Evolutionary conservation across 2,888 invertebrate genomes (phyloP).

Genomic region (Octonoba sinensis): DNA sequence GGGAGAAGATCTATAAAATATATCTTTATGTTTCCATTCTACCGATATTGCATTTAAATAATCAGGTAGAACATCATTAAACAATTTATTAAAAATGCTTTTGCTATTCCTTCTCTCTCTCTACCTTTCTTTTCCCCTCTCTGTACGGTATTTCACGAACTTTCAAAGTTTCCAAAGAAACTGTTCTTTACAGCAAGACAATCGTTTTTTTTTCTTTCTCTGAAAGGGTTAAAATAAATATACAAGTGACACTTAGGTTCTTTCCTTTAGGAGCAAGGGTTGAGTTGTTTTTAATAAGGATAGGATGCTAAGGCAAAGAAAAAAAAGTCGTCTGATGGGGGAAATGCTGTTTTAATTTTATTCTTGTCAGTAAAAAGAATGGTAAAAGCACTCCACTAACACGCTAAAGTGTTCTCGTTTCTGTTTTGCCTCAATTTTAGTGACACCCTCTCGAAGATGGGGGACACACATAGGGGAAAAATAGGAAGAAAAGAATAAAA

Average conservation of each 20-base stretch:
- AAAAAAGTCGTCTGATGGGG: neutral
- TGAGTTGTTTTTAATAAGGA: no score
- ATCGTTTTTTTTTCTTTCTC: neutral
- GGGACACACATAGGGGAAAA: no score
- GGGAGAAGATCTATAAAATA: no score
- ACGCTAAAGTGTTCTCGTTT: neutral
- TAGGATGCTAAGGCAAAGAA: neutral
- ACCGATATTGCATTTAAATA: no score
- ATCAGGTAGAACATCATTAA: no score
- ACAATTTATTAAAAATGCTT: neutral
- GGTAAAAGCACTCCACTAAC: neutral
- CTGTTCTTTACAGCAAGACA: neutral
- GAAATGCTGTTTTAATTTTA: neutral
- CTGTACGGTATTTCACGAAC: neutral
- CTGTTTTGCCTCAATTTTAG: constrained; percentile 17
- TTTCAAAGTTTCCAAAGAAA: neutral
- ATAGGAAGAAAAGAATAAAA: constrained; percentile 20
- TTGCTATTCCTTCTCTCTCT: neutral
- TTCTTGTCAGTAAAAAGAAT: neutral
- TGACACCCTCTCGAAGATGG: neutral
- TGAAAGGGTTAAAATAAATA: neutral
- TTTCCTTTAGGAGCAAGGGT: no score
- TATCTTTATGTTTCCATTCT: no score
- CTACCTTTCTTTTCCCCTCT: neutral
- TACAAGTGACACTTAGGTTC: neutral